phyloP scores from a whole-genome alignment of 2,888 invertebrate species.

The Odontocerum albicorne region DNA sequence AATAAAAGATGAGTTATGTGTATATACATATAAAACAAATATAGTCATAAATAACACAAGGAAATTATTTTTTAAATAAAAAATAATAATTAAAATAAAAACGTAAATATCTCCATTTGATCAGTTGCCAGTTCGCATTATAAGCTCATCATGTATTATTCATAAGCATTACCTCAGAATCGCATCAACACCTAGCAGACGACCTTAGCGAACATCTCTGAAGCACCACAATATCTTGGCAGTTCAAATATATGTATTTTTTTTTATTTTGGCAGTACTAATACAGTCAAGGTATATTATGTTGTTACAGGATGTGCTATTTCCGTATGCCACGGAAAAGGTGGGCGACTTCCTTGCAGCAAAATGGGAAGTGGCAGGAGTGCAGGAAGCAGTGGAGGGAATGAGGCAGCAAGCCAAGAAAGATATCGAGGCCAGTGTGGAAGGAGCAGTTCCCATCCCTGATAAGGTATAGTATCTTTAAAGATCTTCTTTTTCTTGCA shows the following conservation, averaged over 20 bases:
- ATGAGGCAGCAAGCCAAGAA: constrained; percentile 64
- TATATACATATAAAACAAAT: no score
- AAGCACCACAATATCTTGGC: no score
- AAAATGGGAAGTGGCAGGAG: constrained; percentile 70
- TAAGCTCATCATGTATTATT: background rate
- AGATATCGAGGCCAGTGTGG: constrained; percentile 60
- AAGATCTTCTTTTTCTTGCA: background rate
- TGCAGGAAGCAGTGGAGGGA: constrained; percentile 66
- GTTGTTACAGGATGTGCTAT: constrained; percentile 66
- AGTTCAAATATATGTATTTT: no score
- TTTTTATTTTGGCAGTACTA: no score
- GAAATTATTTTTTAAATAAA: no score
- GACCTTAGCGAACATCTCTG: background rate
- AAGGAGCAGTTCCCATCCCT: constrained; percentile 58
- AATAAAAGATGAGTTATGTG: no score
- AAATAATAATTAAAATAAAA: no score
- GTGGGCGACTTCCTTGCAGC: constrained; percentile 68
- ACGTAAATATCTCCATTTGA: no score
- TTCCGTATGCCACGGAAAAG: constrained; percentile 76
- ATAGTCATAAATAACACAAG: no score
- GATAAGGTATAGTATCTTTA: constrained; percentile 47
- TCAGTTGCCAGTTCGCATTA: no score
- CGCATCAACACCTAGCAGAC: no score
- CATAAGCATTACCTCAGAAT: background rate
- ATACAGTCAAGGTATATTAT: no score